phyloP scores from a whole-genome alignment of 2,113 vertebrate genomes.

The Brienomyrus brachyistius region DNA sequence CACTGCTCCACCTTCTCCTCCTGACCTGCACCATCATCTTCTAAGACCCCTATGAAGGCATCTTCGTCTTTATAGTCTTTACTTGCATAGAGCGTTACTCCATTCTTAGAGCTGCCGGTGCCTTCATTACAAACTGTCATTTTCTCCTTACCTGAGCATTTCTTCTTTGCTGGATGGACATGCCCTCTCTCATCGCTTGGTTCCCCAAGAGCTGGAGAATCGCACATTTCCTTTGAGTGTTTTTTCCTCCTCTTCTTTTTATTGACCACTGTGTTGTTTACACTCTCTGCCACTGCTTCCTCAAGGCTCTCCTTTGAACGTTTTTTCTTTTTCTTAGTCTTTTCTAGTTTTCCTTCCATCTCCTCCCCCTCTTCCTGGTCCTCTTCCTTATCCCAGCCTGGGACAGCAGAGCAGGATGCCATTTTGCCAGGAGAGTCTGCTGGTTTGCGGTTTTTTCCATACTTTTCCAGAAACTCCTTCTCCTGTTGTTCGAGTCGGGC shows the following conservation, averaged over 20 bases:
- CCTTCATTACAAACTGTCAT: no score
- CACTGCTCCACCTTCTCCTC: no score
- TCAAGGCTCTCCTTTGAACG: conserved; percentile 29
- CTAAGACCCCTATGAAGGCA: no score
- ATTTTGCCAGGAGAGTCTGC: background rate
- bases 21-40: no score
- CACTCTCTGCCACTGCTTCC: background rate
- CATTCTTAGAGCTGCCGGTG: no score
- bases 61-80: no score
- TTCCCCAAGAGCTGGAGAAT: background rate
- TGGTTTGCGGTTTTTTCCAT: conserved; percentile 44
- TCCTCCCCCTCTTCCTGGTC: conserved; percentile 34
- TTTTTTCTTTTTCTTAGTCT: conserved; percentile 35
- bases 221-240: background rate
- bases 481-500: conserved; percentile 85
- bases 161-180: no score
- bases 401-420: background rate
- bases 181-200: no score
- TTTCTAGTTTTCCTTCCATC: background rate
- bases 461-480: conserved; percentile 73
- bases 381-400: conserved; percentile 20
- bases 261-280: background rate
- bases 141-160: no score
- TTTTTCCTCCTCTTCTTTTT: conserved; percentile 24
- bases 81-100: no score